These are phyloP conservation scores for Monomorium pharaonis DNA, from an alignment of 1,140 invertebrate species.

Conservation along the genomic window DNA sequence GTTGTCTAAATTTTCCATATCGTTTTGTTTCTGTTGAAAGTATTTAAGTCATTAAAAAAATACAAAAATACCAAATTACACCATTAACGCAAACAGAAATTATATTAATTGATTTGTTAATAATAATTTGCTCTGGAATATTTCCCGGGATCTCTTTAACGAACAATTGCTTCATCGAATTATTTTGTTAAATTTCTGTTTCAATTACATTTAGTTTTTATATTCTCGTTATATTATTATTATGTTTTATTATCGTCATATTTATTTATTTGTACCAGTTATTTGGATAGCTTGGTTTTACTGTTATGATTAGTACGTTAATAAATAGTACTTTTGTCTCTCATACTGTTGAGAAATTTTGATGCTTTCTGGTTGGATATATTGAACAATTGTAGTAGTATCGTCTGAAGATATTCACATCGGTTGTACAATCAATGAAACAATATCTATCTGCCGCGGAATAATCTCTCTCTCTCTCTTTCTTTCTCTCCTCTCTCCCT, in stretches of 20 bases:
- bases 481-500: constrained; percentile 18
- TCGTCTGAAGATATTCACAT: constrained; percentile 1
- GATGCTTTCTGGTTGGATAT: not conserved
- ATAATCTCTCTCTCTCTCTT: constrained; percentile 8
- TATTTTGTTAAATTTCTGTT: not conserved
- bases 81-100: not conserved
- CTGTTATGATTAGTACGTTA: not conserved
- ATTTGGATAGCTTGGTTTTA: not conserved
- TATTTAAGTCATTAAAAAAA: not conserved
- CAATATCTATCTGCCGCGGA: not conserved
- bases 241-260: no score
- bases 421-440: constrained; percentile 4
- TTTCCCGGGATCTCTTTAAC: not conserved
- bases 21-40: not conserved
- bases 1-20: not conserved
- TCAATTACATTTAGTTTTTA: not conserved
- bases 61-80: not conserved
- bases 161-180: not conserved
- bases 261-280: not conserved
- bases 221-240: not conserved
- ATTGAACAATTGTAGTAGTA: not conserved
- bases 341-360: not conserved
- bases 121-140: not conserved
- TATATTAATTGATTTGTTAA: not conserved
- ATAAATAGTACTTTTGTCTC: not conserved